Evolutionary conservation across 2,888 invertebrate genomes (phyloP).

Genomic region (Campaea margaritaria): DNA sequence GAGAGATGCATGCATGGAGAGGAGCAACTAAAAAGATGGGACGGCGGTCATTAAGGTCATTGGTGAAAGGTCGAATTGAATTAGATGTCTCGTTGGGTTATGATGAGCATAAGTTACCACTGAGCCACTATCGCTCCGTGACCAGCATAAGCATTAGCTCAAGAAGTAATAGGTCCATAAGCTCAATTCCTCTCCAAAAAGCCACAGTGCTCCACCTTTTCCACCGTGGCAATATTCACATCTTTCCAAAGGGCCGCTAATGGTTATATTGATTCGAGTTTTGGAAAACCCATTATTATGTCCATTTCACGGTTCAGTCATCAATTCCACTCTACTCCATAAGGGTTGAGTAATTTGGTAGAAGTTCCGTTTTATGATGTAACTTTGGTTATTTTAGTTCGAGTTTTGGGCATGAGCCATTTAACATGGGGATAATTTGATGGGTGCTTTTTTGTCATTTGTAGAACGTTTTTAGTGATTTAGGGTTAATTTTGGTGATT

Average conservation of each 20-base stretch:
- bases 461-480: conserved; percentile 18
- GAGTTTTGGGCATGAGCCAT: conserved; percentile 39
- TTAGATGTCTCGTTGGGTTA: too few species aligned
- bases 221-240: background rate
- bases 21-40: too few species aligned
- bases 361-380: conserved; percentile 41
- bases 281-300: conserved; percentile 44
- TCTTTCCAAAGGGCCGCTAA: conserved; percentile 25
- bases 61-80: too few species aligned
- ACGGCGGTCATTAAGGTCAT: too few species aligned
- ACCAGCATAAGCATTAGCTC: too few species aligned
- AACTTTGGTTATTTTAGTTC: conserved; percentile 42
- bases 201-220: background rate
- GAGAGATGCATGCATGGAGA: too few species aligned
- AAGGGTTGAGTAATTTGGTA: conserved; percentile 43
- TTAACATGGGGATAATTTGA: conserved; percentile 43
- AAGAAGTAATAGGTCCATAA: too few species aligned
- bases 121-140: too few species aligned
- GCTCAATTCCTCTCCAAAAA: background rate
- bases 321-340: conserved; percentile 40
- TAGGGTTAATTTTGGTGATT: conserved; percentile 6
- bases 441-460: conserved; percentile 34
- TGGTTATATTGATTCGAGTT: conserved; percentile 44
- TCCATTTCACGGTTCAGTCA: conserved; percentile 45
- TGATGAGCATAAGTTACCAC: too few species aligned